Evolutionary conservation across 2,113 vertebrate species (phyloP), one percentile per base, ranked within the genome.

Genomic region (Hydrolagus affinis): DNA sequence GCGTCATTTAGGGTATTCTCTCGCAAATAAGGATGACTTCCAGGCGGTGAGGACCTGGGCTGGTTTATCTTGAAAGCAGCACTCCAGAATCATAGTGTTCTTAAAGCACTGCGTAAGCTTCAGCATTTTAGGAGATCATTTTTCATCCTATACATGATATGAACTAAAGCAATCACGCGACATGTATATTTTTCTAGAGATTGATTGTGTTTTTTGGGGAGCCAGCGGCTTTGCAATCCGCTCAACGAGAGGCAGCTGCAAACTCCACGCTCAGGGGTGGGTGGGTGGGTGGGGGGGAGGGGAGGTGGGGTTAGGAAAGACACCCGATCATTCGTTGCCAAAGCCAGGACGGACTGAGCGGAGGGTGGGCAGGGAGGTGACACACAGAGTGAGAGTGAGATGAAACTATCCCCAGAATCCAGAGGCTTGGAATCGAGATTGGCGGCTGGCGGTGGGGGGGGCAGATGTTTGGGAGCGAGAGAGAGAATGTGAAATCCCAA

Each of bases 141-240:
- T 44, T 80, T 66, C 78, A 83, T 83, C 78, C n/a, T 83, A 25
- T 66, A 32, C 62, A 83, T 62, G 17, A 60, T 32, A 14, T 68
- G 62, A 83, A 83, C 60, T 83, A 66, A 83, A 83, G 77, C 60
- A 83, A 68, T 68, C 78, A 32, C 66, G 66, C 66, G 64, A 83
- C 78, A 66, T 62, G 60, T 83, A 83, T 83, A 83, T 83, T 83
- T 83, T 83, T 83, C 78, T 83, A 83, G 78, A 83, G 30, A 28
- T 44, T n/a, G 60, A 68, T 83, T 64, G 30, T 3, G 25, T 83
- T 83, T 44, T 44, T 25, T 23, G 78, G 66, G 4, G 60, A 66
- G 28, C 15, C 62, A 30, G 78, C 77, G 28, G 77, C n/a, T 64
- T 83, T 2, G 14, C 78, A 32, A 11, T 32, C 28, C 60, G 21